Conservation (phyloP, 2,888 invertebrate species). For the Camponotus fellah region DNA sequence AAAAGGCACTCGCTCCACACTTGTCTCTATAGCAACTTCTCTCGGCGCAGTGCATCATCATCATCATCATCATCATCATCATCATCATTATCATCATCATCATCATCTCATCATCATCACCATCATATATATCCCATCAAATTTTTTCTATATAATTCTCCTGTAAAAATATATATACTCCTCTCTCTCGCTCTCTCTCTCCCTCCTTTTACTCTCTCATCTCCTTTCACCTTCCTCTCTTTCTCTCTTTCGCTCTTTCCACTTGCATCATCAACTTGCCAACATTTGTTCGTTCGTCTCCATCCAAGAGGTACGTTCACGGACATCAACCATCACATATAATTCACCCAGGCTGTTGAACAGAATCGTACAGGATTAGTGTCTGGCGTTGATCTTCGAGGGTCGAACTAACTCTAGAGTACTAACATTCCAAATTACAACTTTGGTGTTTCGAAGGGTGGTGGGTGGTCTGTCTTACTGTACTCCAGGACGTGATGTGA, state of each 20-base stretch:
- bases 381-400: conserved; percentile 6
- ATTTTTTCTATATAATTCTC: conserved; percentile 24
- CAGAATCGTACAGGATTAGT: conserved; percentile 62
- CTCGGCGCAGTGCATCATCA: conserved; percentile 49
- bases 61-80: conserved; percentile 26
- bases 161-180: conserved; percentile 48
- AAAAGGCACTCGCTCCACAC: conserved; percentile 62
- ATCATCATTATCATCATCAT: conserved; percentile 8
- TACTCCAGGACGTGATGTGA: conserved; percentile 14
- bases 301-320: conserved; percentile 49
- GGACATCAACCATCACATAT: conserved; percentile 54
- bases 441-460: conserved; percentile 6
- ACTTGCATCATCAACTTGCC: conserved; percentile 39
- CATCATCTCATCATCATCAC: conserved; percentile 27
- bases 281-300: conserved; percentile 42
- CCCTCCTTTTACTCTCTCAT: conserved; percentile 41
- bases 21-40: conserved; percentile 52
- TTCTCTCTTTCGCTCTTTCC: conserved; percentile 53
- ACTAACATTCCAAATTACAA: conserved; percentile 30
- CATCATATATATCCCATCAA: conserved; percentile 39
- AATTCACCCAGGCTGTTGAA: conserved; percentile 69
- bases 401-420: conserved; percentile 36
- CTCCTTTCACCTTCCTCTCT: conserved; percentile 46
- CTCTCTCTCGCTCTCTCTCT: conserved; percentile 38
- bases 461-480: conserved; percentile 13